A percentile compares a stretch with the other conserved stretches of the same genome.
Conservation (phyloP, 1,140 invertebrate genomes). For the Drosophila truncata region DNA sequence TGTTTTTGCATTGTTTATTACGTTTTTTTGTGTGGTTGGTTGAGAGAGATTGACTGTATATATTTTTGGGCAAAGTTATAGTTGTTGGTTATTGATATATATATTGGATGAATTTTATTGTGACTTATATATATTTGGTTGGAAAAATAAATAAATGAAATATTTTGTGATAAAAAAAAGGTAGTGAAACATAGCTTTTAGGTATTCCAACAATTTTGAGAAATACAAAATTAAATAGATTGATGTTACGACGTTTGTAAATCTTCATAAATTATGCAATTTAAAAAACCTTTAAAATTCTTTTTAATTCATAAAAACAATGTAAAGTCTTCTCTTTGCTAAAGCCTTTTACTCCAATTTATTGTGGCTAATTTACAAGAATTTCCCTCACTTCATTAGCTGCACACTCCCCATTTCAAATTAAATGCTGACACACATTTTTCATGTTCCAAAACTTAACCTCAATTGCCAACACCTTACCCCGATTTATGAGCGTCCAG, state of each 20-base stretch:
- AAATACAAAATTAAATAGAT: too few species aligned
- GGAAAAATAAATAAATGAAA: neutral
- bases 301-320: neutral
- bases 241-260: too few species aligned
- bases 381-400: slow-evolving; percentile 2
- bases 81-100: neutral
- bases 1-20: neutral
- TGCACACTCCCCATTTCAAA: neutral
- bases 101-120: neutral
- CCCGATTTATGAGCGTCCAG: slow-evolving; percentile 35
- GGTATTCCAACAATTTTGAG: too few species aligned
- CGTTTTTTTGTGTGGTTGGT: neutral
- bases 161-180: neutral
- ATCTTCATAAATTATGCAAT: too few species aligned
- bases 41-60: neutral
- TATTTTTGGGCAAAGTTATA: slow-evolving; percentile 6
- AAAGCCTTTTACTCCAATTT: neutral
- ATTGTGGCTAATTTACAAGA: neutral
- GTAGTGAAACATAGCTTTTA: neutral
- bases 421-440: slow-evolving; percentile 45
- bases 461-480: slow-evolving; percentile 51
- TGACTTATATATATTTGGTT: neutral
- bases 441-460: slow-evolving; percentile 47
- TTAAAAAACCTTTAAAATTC: too few species aligned
- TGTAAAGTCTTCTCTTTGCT: neutral